These are phyloP conservation scores for Poicephalus meyeri DNA, from an alignment of 2,113 vertebrate species.

Conservation along the genomic window DNA sequence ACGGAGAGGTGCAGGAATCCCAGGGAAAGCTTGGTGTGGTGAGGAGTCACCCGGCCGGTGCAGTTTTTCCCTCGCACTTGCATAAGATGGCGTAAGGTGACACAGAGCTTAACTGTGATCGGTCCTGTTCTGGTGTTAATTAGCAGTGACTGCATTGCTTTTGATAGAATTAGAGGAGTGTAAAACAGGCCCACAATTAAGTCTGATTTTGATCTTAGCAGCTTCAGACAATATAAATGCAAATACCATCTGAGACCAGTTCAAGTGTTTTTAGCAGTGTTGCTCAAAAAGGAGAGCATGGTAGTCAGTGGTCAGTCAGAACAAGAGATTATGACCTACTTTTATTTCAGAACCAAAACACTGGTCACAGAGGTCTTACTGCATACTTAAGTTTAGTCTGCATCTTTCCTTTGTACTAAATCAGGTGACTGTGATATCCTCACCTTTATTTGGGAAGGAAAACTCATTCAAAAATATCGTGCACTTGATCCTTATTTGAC, in stretches of 20 bases:
- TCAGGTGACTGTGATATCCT: not conserved
- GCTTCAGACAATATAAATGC: constrained; percentile 13
- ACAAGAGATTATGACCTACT: not conserved
- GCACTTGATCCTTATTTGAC: not conserved
- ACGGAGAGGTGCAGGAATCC: constrained; percentile 20
- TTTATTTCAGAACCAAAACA: not conserved
- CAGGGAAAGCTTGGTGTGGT: not conserved
- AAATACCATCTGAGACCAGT: not conserved
- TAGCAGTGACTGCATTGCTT: not conserved
- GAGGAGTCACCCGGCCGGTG: not conserved
- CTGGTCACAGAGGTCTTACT: not conserved
- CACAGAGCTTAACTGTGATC: not conserved
- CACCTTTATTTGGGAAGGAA: not conserved
- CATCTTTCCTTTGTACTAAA: not conserved
- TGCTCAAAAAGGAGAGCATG: not conserved
- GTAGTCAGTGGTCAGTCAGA: not conserved
- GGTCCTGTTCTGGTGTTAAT: not conserved
- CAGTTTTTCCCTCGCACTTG: not conserved
- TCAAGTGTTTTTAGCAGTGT: not conserved
- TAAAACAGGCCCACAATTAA: constrained; percentile 9
- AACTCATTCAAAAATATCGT: not conserved
- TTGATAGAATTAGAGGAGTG: not conserved
- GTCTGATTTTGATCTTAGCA: constrained; percentile 41
- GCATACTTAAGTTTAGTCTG: not conserved
- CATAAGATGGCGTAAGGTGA: not conserved